These are phyloP conservation scores for Malachius bipustulatus DNA, from an alignment of 2,888 invertebrate species.

Conservation along the genomic window DNA sequence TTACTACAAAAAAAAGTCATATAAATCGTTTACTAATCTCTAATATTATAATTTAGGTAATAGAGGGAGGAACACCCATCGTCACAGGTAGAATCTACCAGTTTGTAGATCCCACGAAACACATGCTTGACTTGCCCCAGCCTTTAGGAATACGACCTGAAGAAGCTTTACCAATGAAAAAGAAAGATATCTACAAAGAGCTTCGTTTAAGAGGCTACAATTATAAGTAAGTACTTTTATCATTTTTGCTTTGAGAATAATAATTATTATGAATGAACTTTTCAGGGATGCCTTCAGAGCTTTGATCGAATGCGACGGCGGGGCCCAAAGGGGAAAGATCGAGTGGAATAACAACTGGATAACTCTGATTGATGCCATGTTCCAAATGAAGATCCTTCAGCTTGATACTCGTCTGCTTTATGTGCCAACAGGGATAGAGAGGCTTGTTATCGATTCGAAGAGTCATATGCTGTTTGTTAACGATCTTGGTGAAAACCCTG, in stretches of 20 bases:
- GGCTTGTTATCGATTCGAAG: constrained; percentile 30
- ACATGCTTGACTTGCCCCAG: not conserved
- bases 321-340: constrained; percentile 26
- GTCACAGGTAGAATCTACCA: not conserved
- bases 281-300: constrained; percentile 24
- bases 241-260: not conserved
- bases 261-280: constrained; percentile 6
- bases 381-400: constrained; percentile 4
- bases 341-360: constrained; percentile 54
- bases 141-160: not conserved
- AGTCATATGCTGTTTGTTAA: constrained; percentile 36
- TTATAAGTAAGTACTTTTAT: constrained; percentile 23
- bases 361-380: constrained; percentile 2
- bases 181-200: constrained; percentile 57
- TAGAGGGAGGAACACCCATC: not conserved
- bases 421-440: constrained; percentile 4
- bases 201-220: constrained; percentile 57
- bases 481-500: constrained; percentile 27
- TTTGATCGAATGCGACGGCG: constrained; percentile 21
- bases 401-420: not conserved
- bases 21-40: not conserved
- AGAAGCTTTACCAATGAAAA: constrained; percentile 31
- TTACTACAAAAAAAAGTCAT: not conserved
- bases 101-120: not conserved
- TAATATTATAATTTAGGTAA: constrained; percentile 24